Conservation (phyloP, 2,888 invertebrate species). For the Pachydiplax longipennis region DNA sequence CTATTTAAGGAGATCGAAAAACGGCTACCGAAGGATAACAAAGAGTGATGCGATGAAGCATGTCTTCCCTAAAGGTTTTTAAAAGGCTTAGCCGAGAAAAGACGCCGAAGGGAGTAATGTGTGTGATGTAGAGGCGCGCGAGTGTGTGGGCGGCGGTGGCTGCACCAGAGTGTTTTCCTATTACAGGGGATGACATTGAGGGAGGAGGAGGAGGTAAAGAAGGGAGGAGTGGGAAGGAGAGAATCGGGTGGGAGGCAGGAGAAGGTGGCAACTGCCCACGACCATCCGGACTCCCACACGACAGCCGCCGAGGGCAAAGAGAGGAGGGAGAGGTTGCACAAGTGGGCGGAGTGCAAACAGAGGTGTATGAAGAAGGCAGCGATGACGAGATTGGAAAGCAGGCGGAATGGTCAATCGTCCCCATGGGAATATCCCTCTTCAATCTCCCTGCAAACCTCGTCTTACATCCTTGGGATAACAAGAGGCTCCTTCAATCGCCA, state of each 20-base stretch:
- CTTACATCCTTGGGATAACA: conserved; percentile 45
- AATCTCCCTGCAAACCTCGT: neutral
- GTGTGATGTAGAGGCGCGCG: neutral
- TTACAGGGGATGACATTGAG: conserved; percentile 58
- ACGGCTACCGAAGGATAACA: neutral
- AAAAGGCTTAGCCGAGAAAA: neutral
- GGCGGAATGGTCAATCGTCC: conserved; percentile 31
- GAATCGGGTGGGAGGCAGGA: conserved; percentile 53
- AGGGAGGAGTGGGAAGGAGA: conserved; percentile 28
- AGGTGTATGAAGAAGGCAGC: neutral
- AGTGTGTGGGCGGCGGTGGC: conserved; percentile 58
- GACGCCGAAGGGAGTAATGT: neutral
- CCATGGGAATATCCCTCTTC: neutral
- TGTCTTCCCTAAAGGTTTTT: neutral
- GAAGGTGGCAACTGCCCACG: neutral
- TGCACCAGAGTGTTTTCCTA: conserved; percentile 60
- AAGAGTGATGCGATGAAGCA: conserved; percentile 40
- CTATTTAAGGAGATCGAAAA: neutral
- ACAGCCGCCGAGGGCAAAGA: neutral
- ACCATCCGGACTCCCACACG: neutral
- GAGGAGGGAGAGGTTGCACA: neutral
- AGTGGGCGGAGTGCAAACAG: neutral
- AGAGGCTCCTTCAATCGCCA: neutral
- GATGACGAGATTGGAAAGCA: neutral
- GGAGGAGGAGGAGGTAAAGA: conserved; percentile 47